Percentiles rank a stretch among this genome's conserved stretches.
phyloP scores from a whole-genome alignment of 1,140 invertebrate species.

The Neelides sp. region DNA sequence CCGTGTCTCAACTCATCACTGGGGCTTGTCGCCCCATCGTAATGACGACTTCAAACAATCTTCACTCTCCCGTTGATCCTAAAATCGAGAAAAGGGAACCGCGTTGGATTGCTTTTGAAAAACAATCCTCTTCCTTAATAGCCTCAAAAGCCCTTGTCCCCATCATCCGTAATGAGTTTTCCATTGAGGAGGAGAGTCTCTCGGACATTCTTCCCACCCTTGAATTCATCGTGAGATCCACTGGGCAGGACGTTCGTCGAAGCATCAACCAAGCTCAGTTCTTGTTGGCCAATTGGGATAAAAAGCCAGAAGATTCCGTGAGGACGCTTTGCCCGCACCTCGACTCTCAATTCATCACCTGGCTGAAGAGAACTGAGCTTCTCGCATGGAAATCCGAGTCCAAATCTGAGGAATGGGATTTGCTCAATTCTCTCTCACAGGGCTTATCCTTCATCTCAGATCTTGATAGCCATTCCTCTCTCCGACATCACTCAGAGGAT shows the following conservation, averaged over 20 bases:
- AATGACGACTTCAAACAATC: slow-evolving; percentile 19
- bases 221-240: slow-evolving; percentile 19
- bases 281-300: slow-evolving; percentile 1
- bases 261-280: slow-evolving; percentile 27
- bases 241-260: slow-evolving; percentile 18
- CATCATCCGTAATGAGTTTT: slow-evolving; percentile 5
- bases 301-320: too few species aligned
- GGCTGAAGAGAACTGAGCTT: too few species aligned
- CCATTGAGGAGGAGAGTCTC: neutral
- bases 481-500: too few species aligned
- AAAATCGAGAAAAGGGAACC: slow-evolving; percentile 27
- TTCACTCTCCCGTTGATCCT: slow-evolving; percentile 11
- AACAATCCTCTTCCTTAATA: slow-evolving; percentile 9
- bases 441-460: too few species aligned
- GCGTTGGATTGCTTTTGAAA: slow-evolving; percentile 10
- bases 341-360: too few species aligned
- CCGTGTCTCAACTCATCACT: slow-evolving; percentile 26
- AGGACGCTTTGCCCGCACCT: too few species aligned
- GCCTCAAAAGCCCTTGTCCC: slow-evolving; percentile 20
- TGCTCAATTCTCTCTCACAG: too few species aligned
- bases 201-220: slow-evolving; percentile 7
- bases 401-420: too few species aligned
- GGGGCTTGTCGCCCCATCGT: slow-evolving; percentile 25
- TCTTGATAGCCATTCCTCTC: too few species aligned
- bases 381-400: too few species aligned